Conservation (phyloP, 2,113 vertebrate species). For the Promerops cafer region DNA sequence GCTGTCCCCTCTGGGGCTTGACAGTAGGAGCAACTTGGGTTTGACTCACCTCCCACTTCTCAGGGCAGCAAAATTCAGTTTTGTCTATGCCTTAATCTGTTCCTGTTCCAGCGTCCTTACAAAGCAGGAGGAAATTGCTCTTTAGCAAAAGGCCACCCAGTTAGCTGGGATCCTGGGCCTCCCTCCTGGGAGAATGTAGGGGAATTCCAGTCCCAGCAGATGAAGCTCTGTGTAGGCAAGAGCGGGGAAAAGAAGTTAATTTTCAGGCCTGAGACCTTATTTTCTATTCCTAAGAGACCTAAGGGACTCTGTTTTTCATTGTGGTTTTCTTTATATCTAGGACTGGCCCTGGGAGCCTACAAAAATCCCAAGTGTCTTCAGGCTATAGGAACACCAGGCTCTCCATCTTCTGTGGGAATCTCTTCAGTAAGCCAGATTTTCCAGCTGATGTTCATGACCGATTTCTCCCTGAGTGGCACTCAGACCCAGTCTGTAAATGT, state of each 20-base stretch:
- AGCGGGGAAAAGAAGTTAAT: neutral
- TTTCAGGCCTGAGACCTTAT: neutral
- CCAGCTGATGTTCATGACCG: neutral
- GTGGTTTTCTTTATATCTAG: neutral
- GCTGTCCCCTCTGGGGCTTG: neutral
- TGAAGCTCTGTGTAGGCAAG: neutral
- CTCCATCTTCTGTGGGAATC: neutral
- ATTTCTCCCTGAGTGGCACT: neutral
- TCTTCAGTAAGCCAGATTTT: neutral
- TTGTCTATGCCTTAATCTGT: neutral
- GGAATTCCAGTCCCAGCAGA: neutral
- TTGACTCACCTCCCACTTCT: neutral
- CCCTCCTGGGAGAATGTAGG: neutral
- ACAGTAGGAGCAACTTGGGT: neutral
- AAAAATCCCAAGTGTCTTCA: neutral
- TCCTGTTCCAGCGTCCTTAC: neutral
- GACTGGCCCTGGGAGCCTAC: neutral
- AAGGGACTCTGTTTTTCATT: neutral
- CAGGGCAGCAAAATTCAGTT: neutral
- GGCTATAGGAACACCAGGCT: neutral
- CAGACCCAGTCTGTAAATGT: neutral
- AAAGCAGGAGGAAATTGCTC: neutral
- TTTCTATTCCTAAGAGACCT: neutral
- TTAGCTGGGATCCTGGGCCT: neutral
- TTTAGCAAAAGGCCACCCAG: neutral